A percentile compares a stretch with the other conserved stretches of the same genome.
phyloP scores from a whole-genome alignment of 2,797 vertebrate genomes.

The Crenichthys baileyi region DNA sequence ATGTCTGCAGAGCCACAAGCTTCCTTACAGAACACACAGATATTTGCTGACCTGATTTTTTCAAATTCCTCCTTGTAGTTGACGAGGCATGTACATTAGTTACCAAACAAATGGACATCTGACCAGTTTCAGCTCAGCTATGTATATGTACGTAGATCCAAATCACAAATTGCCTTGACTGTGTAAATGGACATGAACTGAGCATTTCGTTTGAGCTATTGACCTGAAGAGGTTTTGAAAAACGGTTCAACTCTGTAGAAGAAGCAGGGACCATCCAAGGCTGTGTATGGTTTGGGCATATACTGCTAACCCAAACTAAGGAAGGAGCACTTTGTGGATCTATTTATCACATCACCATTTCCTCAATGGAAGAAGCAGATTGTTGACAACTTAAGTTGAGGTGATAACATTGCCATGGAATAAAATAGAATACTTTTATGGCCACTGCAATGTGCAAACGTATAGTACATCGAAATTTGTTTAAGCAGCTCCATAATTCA shows the following conservation, averaged over 20 bases:
- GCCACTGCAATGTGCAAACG: too few species aligned
- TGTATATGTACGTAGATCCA: neutral
- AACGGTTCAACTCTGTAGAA: neutral
- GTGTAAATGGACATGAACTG: neutral
- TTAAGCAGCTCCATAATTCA: too few species aligned
- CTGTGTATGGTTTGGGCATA: neutral
- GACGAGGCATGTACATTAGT: neutral
- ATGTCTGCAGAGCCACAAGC: too few species aligned
- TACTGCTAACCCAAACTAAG: neutral
- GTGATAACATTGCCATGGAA: too few species aligned
- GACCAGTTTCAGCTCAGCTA: neutral
- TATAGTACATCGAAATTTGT: too few species aligned
- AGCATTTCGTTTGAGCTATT: neutral
- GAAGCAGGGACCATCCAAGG: neutral
- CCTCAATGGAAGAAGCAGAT: too few species aligned
- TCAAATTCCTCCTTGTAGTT: neutral
- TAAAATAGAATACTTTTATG: too few species aligned
- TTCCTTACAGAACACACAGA: too few species aligned
- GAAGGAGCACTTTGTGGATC: neutral
- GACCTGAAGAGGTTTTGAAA: neutral
- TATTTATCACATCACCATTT: neutral
- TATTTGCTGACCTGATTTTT: neutral
- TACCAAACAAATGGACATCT: neutral
- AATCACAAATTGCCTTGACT: too few species aligned
- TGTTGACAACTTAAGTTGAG: too few species aligned